Evolutionary conservation across 2,888 invertebrate species (phyloP).

Genomic region (Caenorhabditis panamensis): DNA sequence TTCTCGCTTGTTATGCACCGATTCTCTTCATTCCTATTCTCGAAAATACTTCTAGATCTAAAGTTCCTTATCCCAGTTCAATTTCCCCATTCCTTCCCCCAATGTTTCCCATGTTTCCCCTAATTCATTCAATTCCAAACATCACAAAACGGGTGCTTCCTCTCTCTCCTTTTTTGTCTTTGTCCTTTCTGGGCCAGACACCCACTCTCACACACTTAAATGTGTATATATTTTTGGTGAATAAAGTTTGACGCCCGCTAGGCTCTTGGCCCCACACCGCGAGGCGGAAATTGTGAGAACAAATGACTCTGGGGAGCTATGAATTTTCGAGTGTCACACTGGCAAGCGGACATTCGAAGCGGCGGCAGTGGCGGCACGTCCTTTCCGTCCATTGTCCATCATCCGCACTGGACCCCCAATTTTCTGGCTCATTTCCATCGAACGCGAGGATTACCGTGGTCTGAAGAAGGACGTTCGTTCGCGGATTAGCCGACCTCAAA

Average conservation of each 20-base stretch:
- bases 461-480: not conserved
- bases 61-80: too few relatives aligned
- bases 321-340: constrained; percentile 57
- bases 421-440: constrained; percentile 47
- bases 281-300: constrained; percentile 15
- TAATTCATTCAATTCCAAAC: constrained; percentile 16
- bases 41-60: constrained; percentile 31
- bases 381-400: constrained; percentile 21
- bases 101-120: not conserved
- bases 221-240: constrained; percentile 55
- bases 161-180: constrained; percentile 3
- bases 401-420: not conserved
- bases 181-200: not conserved
- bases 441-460: constrained; percentile 15
- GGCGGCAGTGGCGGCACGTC: constrained; percentile 5
- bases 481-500: constrained; percentile 38
- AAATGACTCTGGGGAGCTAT: constrained; percentile 54
- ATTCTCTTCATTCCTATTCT: constrained; percentile 26
- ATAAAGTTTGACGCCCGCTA: constrained; percentile 46
- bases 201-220: constrained; percentile 11
- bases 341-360: constrained; percentile 15
- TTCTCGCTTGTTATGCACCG: constrained; percentile 33
- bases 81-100: too few relatives aligned
- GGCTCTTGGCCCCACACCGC: too few relatives aligned
- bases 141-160: constrained; percentile 16